Evolutionary conservation across 2,797 vertebrate genomes (phyloP).

Genomic region (Oreonectes daqikongensis): DNA sequence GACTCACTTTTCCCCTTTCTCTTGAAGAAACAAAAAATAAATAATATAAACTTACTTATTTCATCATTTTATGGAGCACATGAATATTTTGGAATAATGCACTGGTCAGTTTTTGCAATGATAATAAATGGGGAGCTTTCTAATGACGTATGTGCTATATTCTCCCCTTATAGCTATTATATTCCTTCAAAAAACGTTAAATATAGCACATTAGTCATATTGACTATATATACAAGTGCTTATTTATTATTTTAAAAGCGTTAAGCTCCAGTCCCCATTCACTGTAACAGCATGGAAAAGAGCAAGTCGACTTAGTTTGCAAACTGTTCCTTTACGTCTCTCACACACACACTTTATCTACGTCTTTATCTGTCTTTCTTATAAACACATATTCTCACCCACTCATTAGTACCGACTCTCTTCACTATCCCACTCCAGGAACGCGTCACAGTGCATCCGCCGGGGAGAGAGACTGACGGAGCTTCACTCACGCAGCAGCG

Average conservation of each 20-base stretch:
- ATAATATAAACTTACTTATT: background rate
- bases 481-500: slow-evolving; percentile 44
- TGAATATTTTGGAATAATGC: background rate
- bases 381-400: slow-evolving; percentile 39
- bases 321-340: slow-evolving; percentile 23
- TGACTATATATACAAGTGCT: background rate
- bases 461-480: slow-evolving; percentile 38
- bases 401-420: slow-evolving; percentile 45
- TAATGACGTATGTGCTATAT: background rate
- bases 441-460: slow-evolving; percentile 23
- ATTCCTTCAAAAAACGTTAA: background rate
- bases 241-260: background rate
- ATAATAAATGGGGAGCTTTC: background rate
- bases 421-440: slow-evolving; percentile 23
- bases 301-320: background rate
- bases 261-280: background rate
- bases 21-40: background rate
- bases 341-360: background rate
- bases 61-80: background rate
- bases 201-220: background rate
- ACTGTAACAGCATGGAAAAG: background rate
- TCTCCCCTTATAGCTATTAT: background rate
- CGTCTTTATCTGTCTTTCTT: slow-evolving; percentile 28
- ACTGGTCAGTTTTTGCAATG: background rate
- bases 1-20: background rate